phyloP scores from a whole-genome alignment of 2,797 vertebrate species.

The Echiichthys vipera region DNA sequence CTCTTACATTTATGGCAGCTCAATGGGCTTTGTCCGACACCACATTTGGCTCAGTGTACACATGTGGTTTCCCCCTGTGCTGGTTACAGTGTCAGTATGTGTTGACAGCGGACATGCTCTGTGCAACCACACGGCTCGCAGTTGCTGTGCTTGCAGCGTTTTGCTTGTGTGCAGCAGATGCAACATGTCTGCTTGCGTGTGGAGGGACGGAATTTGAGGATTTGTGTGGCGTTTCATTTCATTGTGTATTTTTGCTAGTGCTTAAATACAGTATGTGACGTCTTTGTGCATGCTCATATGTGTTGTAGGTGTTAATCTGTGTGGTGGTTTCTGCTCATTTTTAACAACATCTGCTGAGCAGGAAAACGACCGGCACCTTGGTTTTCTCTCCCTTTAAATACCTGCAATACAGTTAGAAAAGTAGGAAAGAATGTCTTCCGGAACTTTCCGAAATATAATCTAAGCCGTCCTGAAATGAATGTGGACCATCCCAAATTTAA shows the following conservation, averaged over 20 bases:
- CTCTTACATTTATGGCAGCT: conserved; percentile 55
- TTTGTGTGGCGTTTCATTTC: conserved; percentile 15
- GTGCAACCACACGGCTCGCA: conserved; percentile 32
- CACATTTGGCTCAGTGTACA: conserved; percentile 40
- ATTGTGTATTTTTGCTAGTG: background rate
- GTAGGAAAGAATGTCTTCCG: no score
- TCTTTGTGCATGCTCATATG: background rate
- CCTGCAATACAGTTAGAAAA: background rate
- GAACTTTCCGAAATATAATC: no score
- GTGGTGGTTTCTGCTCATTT: conserved; percentile 9
- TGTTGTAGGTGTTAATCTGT: conserved; percentile 22
- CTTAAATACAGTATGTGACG: background rate
- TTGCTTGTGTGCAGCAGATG: conserved; percentile 13
- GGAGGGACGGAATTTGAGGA: conserved; percentile 13
- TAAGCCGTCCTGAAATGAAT: no score
- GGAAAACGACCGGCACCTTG: background rate
- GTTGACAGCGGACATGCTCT: conserved; percentile 56
- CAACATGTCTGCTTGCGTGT: background rate
- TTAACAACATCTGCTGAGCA: background rate
- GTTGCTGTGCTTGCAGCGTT: conserved; percentile 9
- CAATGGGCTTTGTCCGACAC: conserved; percentile 58
- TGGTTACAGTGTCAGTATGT: conserved; percentile 46
- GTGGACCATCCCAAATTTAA: no score
- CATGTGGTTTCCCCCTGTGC: conserved; percentile 45
- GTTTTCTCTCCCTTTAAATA: background rate